Conservation (phyloP, 2,113 vertebrate genomes). For the Pachycephala philippinensis region DNA sequence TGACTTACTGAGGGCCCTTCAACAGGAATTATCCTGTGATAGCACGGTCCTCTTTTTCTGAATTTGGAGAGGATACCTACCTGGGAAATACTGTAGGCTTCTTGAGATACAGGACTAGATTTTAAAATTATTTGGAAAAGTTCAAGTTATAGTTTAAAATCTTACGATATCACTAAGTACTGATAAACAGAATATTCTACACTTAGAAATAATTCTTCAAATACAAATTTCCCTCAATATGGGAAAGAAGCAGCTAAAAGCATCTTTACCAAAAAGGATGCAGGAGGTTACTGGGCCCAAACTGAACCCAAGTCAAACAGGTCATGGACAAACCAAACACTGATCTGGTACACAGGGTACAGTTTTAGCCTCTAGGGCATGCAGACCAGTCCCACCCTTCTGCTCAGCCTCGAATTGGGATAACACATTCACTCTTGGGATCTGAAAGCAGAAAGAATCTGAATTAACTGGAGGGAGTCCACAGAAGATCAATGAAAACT, state of each 20-base stretch:
- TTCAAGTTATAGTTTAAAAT: neutral
- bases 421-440: rapidly evolving
- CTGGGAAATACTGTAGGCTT: neutral
- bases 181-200: neutral
- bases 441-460: neutral
- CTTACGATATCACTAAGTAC: neutral
- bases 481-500: neutral
- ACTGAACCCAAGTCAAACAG: neutral
- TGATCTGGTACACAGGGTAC: neutral
- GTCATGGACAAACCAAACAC: neutral
- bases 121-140: neutral
- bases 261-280: neutral
- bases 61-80: neutral
- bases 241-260: neutral
- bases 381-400: neutral
- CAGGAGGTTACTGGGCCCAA: neutral
- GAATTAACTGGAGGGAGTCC: neutral
- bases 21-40: neutral
- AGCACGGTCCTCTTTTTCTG: neutral
- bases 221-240: too few relatives aligned
- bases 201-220: neutral
- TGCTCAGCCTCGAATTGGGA: rapidly evolving
- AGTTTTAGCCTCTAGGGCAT: neutral
- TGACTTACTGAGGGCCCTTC: neutral
- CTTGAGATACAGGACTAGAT: neutral